Conservation (phyloP, 2,888 invertebrate species). For the Pollenia griseotomentosa region DNA sequence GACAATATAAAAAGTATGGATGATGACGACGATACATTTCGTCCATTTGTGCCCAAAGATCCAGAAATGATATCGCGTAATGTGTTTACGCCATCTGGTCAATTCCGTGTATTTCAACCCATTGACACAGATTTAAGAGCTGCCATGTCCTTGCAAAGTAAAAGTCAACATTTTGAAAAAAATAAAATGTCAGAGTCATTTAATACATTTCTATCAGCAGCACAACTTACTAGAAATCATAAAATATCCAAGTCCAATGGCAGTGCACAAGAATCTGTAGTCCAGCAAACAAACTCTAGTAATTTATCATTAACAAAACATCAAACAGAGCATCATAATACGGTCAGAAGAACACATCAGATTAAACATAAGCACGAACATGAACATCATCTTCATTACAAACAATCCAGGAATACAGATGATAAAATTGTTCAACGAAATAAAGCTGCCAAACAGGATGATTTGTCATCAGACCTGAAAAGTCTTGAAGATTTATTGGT, state of each 20-base stretch:
- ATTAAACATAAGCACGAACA: constrained; percentile 6
- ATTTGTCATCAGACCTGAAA: constrained; percentile 77
- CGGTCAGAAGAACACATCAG: background rate
- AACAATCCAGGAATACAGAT: background rate
- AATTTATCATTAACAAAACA: constrained; percentile 28
- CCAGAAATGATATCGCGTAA: constrained; percentile 79
- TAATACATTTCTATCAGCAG: background rate
- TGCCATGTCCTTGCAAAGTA: constrained; percentile 73
- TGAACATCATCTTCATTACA: background rate
- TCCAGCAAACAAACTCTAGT: constrained; percentile 13
- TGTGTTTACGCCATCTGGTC: constrained; percentile 81
- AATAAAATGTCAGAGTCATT: constrained; percentile 36
- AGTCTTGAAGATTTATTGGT: constrained; percentile 79
- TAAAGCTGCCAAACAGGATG: constrained; percentile 32
- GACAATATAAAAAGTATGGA: background rate
- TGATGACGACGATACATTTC: constrained; percentile 78
- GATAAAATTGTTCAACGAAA: constrained; percentile 15
- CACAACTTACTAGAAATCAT: constrained; percentile 8
- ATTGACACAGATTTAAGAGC: constrained; percentile 79
- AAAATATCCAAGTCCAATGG: background rate
- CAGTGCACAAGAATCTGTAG: background rate
- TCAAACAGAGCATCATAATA: background rate
- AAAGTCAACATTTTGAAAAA: constrained; percentile 47
- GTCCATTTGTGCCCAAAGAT: constrained; percentile 79
- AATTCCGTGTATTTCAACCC: constrained; percentile 81